These are phyloP conservation scores for Beris morrisii DNA, from an alignment of 2,888 invertebrate genomes.

Conservation along the genomic window DNA sequence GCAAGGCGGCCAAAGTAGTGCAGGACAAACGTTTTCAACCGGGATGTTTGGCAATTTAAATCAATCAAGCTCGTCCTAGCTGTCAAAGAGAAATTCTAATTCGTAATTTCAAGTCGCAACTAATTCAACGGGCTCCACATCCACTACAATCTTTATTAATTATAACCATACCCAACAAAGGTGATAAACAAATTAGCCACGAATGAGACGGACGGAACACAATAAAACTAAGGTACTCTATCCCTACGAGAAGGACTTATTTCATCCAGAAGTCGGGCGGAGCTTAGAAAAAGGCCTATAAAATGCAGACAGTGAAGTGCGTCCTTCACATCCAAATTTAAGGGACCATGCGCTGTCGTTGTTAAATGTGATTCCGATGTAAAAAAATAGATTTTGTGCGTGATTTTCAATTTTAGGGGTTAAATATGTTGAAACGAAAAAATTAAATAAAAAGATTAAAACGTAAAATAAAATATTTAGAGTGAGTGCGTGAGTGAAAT, in stretches of 20 bases:
- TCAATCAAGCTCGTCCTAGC: conserved; percentile 70
- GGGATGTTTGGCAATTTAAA: conserved; percentile 70
- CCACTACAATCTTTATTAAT: too few relatives aligned
- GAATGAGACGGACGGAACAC: not conserved
- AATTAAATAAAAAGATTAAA: too few relatives aligned
- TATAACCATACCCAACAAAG: too few relatives aligned
- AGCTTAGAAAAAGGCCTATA: too few relatives aligned
- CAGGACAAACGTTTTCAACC: conserved; percentile 59
- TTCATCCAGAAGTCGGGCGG: not conserved
- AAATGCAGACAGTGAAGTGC: conserved; percentile 9
- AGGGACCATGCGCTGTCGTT: conserved; percentile 8
- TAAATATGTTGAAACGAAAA: too few relatives aligned
- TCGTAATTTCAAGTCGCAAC: conserved; percentile 48
- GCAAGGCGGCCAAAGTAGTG: conserved; percentile 48
- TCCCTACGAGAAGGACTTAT: too few relatives aligned
- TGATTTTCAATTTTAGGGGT: too few relatives aligned
- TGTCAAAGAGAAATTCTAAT: conserved; percentile 57
- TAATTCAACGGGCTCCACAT: conserved; percentile 8
- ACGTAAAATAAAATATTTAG: too few relatives aligned
- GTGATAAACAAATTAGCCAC: too few relatives aligned
- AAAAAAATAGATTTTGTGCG: not conserved
- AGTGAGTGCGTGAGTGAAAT: not conserved
- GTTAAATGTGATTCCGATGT: conserved; percentile 17
- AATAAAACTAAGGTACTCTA: not conserved
- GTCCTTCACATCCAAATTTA: not conserved